Evolutionary conservation across 2,888 invertebrate genomes (phyloP), one percentile per base, ranked within the genome.

Genomic region (Norana najaformis): DNA sequence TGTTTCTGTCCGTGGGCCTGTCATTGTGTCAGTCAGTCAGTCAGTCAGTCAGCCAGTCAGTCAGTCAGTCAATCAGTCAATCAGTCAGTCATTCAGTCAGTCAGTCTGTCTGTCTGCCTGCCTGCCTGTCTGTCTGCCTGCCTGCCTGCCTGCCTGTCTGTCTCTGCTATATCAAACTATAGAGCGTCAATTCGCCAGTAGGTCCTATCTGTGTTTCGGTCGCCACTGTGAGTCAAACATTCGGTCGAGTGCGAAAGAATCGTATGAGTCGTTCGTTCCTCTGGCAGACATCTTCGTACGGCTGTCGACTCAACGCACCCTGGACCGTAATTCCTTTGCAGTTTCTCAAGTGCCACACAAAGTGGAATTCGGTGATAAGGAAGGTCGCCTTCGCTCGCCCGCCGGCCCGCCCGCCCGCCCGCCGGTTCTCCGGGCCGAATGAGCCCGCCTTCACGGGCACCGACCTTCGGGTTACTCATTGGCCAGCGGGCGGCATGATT

Each of bases 301-400:
- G n/a, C n/a, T n/a, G n/a, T n/a, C 69, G 69, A 69, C 69, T 69
- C 69, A 69, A 8, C 69, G 69, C n/a, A 69, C 30, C n/a, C 69
- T 69, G 69, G 69, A 16, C 69, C 11, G n/a, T 69, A 69, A 69
- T 69, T 85, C 85, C 37, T 85, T 85, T 37, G 35, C 85, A 85
- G 85, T 36, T 85, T 85, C 37, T 85, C 85, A 85, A 85, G 85
- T 85, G 23, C 20, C 36, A 85, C 85, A 85, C 85, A 85, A 85
- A 85, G 85, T 85, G 85, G 85, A 85, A 85, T 69, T 69, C 69
- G 69, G 30, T 69, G 69, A 69, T 69, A 69, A 69, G 69, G 69
- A 69, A 69, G 69, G 69, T 69, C 69, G 69, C 23, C 53, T 13
- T 69, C 69, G 11, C n/a, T n/a, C 69, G 23, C 47, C 23, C 4